Evolutionary conservation across 2,888 invertebrate species (phyloP), one percentile per base, ranked within the genome.

Genomic region (Thymelicus sylvestris): DNA sequence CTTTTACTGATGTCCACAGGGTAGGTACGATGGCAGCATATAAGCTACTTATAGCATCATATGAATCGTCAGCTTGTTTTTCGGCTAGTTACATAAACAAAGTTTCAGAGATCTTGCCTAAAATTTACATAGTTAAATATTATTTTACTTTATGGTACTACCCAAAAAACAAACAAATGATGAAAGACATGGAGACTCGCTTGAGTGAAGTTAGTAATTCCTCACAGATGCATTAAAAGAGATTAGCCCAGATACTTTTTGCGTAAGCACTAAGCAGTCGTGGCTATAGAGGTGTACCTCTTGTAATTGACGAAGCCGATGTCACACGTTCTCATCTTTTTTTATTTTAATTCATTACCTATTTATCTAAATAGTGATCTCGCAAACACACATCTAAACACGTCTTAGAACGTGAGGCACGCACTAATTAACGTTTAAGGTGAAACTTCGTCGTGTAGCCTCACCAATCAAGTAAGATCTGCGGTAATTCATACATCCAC

Each of bases 351-450:
- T 80, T 79, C 79, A 82, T 83, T 85, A 83, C 76, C 76, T 75
- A 78, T 77, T 82, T 76, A 73, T 73, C 73, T 78, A 77, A 81
- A 81, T 77, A 83, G 81, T 84, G 83, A 88, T 87, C 86, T 86
- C 80, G 77, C 81, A 76, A 81, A 84, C 85, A 86, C 83, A 87
- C 84, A 84, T 81, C 84, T 83, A 86, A 87, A 88, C 85, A 87
- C 85, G 85, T 81, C 81, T 79, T 82, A 84, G 90, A 88, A 91
- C 89, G 89, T 87, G 86, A 87, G 86, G 88, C 86, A 89, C 91
- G 91, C 91, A 92, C 92, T 92, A 93, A 93, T 93, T 93, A 93
- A 92, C 88, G 91, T 88, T 86, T 87, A 90, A 90, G 91, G 89
- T 91, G 92, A 91, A 93, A 92, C 93, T 92, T 90, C 80, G 87